Conservation (phyloP, 2,888 invertebrate species). For the Craniophora ligustri region DNA sequence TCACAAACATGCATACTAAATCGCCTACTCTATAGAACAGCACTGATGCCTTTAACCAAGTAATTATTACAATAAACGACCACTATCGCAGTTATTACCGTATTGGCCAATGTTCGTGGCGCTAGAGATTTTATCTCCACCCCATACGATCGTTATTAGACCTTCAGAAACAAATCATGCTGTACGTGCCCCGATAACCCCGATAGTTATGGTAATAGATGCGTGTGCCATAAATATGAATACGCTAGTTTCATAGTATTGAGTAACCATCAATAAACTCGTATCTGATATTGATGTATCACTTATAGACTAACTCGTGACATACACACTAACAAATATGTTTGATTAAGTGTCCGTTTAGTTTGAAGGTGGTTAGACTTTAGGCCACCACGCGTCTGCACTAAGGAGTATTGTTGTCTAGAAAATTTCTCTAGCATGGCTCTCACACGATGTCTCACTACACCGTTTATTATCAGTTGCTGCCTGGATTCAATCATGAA, state of each 20-base stretch:
- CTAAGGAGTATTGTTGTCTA: no score
- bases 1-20: slow-evolving; percentile 21
- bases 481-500: no score
- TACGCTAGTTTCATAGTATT: slow-evolving; percentile 28
- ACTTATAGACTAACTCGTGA: no score
- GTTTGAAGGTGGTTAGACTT: no score
- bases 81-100: slow-evolving; percentile 59
- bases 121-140: slow-evolving; percentile 68
- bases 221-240: slow-evolving; percentile 45
- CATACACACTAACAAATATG: no score
- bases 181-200: slow-evolving; percentile 69
- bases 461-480: no score
- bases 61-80: slow-evolving; percentile 63
- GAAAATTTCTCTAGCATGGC: no score
- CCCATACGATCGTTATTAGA: slow-evolving; percentile 67
- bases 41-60: slow-evolving; percentile 37
- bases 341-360: no score
- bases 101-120: slow-evolving; percentile 73
- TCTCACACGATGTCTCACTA: no score
- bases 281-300: slow-evolving; percentile 22
- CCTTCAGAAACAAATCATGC: slow-evolving; percentile 71
- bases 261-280: slow-evolving; percentile 21
- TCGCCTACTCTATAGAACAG: slow-evolving; percentile 12
- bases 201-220: slow-evolving; percentile 65
- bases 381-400: no score